These are phyloP conservation scores for Eumacrocentrus americanus DNA, from an alignment of 2,888 invertebrate species.

Conservation along the genomic window DNA sequence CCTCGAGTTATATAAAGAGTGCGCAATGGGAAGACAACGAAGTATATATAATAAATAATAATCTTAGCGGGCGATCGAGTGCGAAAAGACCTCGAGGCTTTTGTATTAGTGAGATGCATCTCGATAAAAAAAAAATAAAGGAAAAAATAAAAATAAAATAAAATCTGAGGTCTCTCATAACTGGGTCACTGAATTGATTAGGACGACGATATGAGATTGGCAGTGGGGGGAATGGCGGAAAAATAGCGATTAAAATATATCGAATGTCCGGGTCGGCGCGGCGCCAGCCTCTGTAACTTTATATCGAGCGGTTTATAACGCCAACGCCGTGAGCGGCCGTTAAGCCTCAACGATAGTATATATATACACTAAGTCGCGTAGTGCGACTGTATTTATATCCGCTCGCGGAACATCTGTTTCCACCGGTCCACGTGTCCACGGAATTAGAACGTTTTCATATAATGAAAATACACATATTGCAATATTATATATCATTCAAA, in stretches of 20 bases:
- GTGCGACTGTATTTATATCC: conserved; percentile 48
- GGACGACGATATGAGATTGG: not conserved
- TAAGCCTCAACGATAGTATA: conserved; percentile 43
- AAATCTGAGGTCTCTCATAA: not conserved
- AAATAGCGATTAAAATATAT: conserved; percentile 42
- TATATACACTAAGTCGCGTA: conserved; percentile 5
- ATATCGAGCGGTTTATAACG: conserved; percentile 36
- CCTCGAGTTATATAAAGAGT: conserved; percentile 24
- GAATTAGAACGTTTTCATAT: conserved; percentile 49
- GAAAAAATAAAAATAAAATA: not conserved
- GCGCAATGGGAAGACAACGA: conserved; percentile 7
- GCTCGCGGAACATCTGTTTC: conserved; percentile 51
- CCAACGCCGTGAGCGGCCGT: conserved; percentile 33
- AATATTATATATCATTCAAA: not conserved
- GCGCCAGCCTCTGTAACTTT: conserved; percentile 51
- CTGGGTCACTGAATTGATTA: conserved; percentile 9
- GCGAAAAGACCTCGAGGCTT: conserved; percentile 14
- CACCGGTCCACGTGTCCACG: conserved; percentile 51
- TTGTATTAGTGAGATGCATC: not conserved
- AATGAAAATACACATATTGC: conserved; percentile 10
- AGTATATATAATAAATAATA: not conserved
- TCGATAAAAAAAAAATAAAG: not conserved
- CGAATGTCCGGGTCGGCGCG: conserved; percentile 44
- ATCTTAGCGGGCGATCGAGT: not conserved
- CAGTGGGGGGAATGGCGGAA: not conserved